These are phyloP conservation scores for Pygocentrus nattereri DNA, from an alignment of 2,797 vertebrate species.

Conservation along the genomic window DNA sequence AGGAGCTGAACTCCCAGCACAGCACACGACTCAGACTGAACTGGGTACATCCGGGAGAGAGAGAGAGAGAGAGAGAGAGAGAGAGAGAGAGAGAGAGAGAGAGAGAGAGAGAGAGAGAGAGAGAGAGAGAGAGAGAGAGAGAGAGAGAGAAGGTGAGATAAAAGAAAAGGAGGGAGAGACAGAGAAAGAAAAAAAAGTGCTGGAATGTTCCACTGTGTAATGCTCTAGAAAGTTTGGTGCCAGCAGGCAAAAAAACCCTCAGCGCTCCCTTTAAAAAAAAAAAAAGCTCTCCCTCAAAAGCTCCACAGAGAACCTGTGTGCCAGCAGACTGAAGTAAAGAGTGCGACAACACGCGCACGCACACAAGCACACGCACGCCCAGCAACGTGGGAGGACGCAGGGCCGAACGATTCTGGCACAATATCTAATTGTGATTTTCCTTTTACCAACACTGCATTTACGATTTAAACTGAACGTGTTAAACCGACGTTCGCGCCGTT, in stretches of 20 bases:
- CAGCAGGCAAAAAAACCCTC: slow-evolving; percentile 40
- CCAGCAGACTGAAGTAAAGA: slow-evolving; percentile 43
- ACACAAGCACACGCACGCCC: too few relatives aligned
- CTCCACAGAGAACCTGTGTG: slow-evolving; percentile 2
- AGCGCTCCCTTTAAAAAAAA: not conserved
- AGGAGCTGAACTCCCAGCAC: slow-evolving; percentile 34
- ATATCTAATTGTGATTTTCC: too few relatives aligned
- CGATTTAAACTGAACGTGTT: too few relatives aligned
- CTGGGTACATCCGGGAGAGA: slow-evolving; percentile 54
- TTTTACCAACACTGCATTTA: too few relatives aligned
- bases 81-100: too few relatives aligned
- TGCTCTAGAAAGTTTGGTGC: slow-evolving; percentile 46
- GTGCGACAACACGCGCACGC: not conserved
- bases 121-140: not conserved
- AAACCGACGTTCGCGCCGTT: too few relatives aligned
- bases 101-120: not conserved
- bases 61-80: slow-evolving; percentile 27
- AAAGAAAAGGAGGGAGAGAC: slow-evolving; percentile 1
- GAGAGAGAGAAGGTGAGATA: not conserved
- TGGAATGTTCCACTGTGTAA: slow-evolving; percentile 61
- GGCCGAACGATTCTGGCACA: too few relatives aligned
- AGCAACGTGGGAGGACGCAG: too few relatives aligned
- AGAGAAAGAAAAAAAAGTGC: slow-evolving; percentile 23
- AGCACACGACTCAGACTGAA: slow-evolving; percentile 28
- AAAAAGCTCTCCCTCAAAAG: slow-evolving; percentile 24